A percentile compares a stretch with the other conserved stretches of the same genome.
These are phyloP conservation scores for Chrysotoxum bicinctum DNA, from an alignment of 2,888 invertebrate genomes.

Conservation along the genomic window DNA sequence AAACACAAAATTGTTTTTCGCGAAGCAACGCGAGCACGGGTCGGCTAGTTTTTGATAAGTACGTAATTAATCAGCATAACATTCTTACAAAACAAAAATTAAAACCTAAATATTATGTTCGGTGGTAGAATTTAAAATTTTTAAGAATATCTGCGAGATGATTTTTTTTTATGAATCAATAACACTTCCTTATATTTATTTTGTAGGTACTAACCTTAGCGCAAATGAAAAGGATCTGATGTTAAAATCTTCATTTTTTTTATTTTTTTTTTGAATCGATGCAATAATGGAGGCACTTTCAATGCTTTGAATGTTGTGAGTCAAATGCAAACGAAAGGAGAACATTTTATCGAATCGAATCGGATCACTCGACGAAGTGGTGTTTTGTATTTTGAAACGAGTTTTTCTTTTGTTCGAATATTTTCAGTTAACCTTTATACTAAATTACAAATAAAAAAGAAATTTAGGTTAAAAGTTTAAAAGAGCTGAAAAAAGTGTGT, in stretches of 20 bases:
- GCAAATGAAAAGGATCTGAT: background rate
- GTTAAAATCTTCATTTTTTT: constrained; percentile 29
- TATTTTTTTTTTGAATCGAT: constrained; percentile 21
- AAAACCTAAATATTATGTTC: too few relatives aligned
- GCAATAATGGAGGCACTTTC: background rate
- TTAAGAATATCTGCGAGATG: too few relatives aligned
- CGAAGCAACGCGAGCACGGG: too few relatives aligned
- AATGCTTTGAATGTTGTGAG: constrained; percentile 4
- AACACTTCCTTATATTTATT: background rate
- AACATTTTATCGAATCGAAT: constrained; percentile 31
- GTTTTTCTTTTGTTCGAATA: background rate
- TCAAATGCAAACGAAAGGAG: constrained; percentile 2
- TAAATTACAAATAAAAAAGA: background rate
- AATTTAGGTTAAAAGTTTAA: constrained; percentile 13
- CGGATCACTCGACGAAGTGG: constrained; percentile 4
- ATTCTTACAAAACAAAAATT: too few relatives aligned
- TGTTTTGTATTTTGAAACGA: background rate
- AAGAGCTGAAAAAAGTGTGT: background rate
- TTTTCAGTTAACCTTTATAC: background rate
- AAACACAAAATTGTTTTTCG: too few relatives aligned
- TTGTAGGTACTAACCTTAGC: background rate
- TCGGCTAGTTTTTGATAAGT: too few relatives aligned
- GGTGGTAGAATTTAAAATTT: too few relatives aligned
- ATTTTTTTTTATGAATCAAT: background rate
- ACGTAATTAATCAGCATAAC: too few relatives aligned